Conservation (phyloP, 2,888 invertebrate species). For the Phortica okadai region DNA sequence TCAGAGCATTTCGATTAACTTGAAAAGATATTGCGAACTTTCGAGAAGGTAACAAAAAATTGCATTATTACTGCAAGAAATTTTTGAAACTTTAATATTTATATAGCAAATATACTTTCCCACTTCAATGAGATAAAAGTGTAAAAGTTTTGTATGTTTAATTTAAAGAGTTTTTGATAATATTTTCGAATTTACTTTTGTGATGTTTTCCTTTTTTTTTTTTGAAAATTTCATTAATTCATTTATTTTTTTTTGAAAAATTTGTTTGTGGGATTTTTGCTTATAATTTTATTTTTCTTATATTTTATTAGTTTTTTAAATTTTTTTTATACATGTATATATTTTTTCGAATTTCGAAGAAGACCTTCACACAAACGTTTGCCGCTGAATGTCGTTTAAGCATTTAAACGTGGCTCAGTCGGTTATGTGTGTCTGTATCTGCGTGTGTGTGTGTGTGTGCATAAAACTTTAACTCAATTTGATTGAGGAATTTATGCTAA, state of each 20-base stretch:
- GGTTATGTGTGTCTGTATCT: neutral
- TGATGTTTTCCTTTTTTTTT: neutral
- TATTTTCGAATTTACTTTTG: neutral
- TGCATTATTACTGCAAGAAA: too few relatives aligned
- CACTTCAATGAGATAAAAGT: neutral
- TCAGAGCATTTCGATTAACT: too few relatives aligned
- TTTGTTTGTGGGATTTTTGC: neutral
- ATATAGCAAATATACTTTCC: too few relatives aligned
- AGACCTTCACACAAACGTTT: conserved; percentile 33
- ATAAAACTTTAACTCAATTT: neutral
- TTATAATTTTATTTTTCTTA: neutral
- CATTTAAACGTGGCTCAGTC: neutral
- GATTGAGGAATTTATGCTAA: conserved; percentile 41
- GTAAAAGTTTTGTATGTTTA: too few relatives aligned
- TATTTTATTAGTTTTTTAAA: neutral
- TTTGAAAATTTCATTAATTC: neutral
- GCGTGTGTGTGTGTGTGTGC: conserved; percentile 18
- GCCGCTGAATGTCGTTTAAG: conserved; percentile 37
- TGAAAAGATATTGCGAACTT: too few relatives aligned
- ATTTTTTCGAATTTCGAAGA: neutral
- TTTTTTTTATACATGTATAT: neutral
- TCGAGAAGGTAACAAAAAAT: neutral
- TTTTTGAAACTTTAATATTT: too few relatives aligned
- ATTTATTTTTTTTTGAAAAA: neutral
- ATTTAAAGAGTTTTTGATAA: too few relatives aligned